Conservation (phyloP, 2,888 invertebrate species). For the Drosophila mimica region DNA sequence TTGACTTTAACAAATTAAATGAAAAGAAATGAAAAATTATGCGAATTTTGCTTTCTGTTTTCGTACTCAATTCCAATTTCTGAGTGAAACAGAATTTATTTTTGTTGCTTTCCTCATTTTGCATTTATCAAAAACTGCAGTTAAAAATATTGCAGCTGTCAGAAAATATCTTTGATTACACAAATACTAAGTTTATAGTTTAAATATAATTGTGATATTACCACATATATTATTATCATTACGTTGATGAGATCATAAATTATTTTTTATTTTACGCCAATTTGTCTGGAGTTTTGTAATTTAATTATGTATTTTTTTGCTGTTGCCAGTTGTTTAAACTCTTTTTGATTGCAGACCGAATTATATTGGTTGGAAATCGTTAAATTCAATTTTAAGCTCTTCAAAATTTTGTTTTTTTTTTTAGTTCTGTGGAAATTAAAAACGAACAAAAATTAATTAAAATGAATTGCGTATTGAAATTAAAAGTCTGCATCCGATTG, state of each 20-base stretch:
- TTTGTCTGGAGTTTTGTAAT: neutral
- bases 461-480: neutral
- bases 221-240: neutral
- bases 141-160: neutral
- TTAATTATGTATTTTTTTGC: neutral
- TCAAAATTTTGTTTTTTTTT: neutral
- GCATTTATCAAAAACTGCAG: neutral
- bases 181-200: too few relatives aligned
- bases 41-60: constrained; percentile 4
- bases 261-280: neutral
- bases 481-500: neutral
- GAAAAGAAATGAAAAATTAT: constrained; percentile 7
- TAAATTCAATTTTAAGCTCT: neutral
- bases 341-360: neutral
- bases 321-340: neutral
- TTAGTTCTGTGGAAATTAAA: neutral
- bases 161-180: neutral
- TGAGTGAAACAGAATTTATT: neutral
- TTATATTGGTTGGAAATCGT: neutral
- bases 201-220: neutral
- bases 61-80: neutral
- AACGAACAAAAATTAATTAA: neutral
- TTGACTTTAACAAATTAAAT: constrained; percentile 10
- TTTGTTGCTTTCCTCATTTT: neutral
- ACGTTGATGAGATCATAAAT: neutral